Evolutionary conservation across 2,113 vertebrate genomes (phyloP), one percentile per base, ranked within the genome.

Genomic region (Amphiprion percula): DNA sequence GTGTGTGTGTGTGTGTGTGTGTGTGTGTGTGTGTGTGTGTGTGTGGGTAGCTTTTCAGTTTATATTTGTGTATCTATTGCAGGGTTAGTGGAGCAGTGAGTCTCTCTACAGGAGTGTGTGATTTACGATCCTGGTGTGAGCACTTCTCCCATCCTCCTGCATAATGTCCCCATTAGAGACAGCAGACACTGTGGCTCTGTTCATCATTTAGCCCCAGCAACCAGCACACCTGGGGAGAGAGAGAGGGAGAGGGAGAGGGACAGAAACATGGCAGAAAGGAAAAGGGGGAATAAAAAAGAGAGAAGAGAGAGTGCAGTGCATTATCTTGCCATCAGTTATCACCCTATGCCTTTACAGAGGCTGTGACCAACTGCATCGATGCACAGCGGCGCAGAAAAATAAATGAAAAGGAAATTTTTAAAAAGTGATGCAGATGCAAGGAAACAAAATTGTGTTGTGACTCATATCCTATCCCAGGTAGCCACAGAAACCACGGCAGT

Each of bases 151-250:
- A 46, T 90, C 86, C 87, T 87, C 79, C 85, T 89, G 87, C 87
- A 92, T 92, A 92, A 92, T 92, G 90, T 92, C 88, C 88, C 92
- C 88, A 91, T 92, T 92, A 92, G 87, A 90, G 83, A 81, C 84
- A 79, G 75, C 85, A 82, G 84, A 85, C 83, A 85, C 86, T 91
- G 80, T 90, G 81, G 85, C 85, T 91, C 82, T 90, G 89, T 90
- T 92, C 89, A 85, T 91, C 88, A 91, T 87, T 89, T 89, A 86
- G 85, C 77, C 65, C 67, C 70, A 74, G 82, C 54, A 59, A 87
- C 67, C 60, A 65, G 87, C 76, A 87, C 87, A 92, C 86, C 87
- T 88, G 77, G 79, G 67, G 78, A 74, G 85, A 28, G 68, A 21
- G 68, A 56, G 68, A 37, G 54, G 28, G 54, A 66, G 54, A 39